Evolutionary conservation across 2,113 vertebrate genomes (phyloP), one percentile per base, ranked within the genome.

Genomic region (Pseudonaja textilis): DNA sequence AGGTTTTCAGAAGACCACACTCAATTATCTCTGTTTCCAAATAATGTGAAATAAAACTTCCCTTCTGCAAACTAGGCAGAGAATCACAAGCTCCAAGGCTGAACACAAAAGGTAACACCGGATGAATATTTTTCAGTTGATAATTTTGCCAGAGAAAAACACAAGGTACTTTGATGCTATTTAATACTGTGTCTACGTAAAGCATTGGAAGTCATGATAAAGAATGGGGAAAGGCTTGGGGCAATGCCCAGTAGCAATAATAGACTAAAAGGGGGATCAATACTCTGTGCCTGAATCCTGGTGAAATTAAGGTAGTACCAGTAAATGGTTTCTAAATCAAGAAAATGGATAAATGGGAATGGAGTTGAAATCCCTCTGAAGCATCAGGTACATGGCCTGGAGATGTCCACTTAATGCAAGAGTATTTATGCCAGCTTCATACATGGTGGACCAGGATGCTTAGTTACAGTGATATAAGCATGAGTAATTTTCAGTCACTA

Each of bases 1-100:
- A 93, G 93, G 54, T 42, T n/a, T 81, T 81, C 3, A 20, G 29
- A 89, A 92, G 1, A 93, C 89, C 93, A 92, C 89, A 5, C 55
- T 86, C 14, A 2, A 47, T 52, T 34, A 34, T 85, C 6, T 14
- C n/a, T 16, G 26, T 14, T 92, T 92, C 34, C 34, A 81, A 88
- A 69, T 69, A 23, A 14, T 54, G 34, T 54, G 50, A 64, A 47
- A 1, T 16, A 54, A 61, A 69, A 29, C 50, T 23, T 69, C n/a
- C n/a, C 14, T 39, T 16, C 29, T 23, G 34, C 45, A 54, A 57
- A 57, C 42, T 42, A 90, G 55, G n/a, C 0, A 4, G 56, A 64
- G 52, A 47, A 45, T 23, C 7, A 57, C 14, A n/a, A 52, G 18
- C 2, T 45, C 10, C 9, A 34, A 23, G 59, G 42, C 1, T 85